Evolutionary conservation across 2,113 vertebrate genomes (phyloP), one percentile per base, ranked within the genome.

Genomic region (Entelurus aequoreus): DNA sequence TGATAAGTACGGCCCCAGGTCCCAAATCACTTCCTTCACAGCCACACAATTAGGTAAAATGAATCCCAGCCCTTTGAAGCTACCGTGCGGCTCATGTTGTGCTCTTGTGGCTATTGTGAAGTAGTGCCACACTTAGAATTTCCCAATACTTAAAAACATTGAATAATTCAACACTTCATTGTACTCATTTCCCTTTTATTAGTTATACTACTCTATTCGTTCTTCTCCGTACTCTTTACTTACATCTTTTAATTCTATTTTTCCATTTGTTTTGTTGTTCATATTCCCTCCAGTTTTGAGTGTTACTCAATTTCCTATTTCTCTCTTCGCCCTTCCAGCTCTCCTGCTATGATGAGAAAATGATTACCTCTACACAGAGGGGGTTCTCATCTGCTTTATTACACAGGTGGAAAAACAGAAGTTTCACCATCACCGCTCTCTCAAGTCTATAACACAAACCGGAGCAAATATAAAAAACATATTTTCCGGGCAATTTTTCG

Each of bases 381-480:
- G 62, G 65, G 75, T 83, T 51, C 68, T 84, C 74, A 83, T 88
- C 72, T 74, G 61, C 80, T 80, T 84, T 77, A 80, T 79, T 82
- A 77, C 71, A 67, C 65, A 63, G 63, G 65, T 80, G 37, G 60
- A 69, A 64, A 71, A 71, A 56, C 12, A 55, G 54, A 71, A 63
- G 54, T 73, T 82, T 75, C 70, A 78, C 69, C 69, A 79, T 81
- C 73, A 62, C 57, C 11, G 46, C 56, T 80, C 70, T 66, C 69
- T 58, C 62, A 48, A 12, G 1, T 60, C 70, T 69, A 69, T 69
- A 69, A 47, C n/a, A 49, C 4, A 9, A 65, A 69, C 66, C 59
- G 67, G 67, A 67, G 62, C 53, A 72, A 65, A 75, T 74, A 77
- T 63, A 76, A 82, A 68, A 62, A 74, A 63, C 59, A 72, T 68